Conservation (phyloP, 2,113 vertebrate genomes). For the Mus musculus region DNA sequence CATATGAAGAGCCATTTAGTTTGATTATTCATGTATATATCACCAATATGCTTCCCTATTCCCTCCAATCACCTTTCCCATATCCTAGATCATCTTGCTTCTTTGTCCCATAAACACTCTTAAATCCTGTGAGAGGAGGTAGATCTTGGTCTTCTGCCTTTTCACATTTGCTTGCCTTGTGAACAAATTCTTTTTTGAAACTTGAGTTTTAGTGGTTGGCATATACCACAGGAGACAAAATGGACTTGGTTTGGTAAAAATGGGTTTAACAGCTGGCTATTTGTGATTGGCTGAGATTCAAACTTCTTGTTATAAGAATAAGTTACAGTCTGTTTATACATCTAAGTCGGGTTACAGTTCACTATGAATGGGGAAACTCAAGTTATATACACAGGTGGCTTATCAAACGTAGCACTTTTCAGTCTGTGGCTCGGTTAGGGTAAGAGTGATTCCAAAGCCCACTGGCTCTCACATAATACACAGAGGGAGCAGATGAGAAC, state of each 20-base stretch:
- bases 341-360: not conserved
- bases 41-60: not conserved
- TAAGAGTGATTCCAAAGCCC: not conserved
- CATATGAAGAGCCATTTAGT: not conserved
- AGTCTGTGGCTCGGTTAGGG: not conserved
- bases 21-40: not conserved
- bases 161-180: not conserved
- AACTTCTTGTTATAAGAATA: not conserved
- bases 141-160: not conserved
- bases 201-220: not conserved
- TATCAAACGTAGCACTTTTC: conserved; percentile 1
- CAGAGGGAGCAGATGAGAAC: not conserved
- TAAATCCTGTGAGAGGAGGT: not conserved
- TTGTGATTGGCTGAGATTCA: not conserved
- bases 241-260: not conserved
- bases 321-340: conserved; percentile 16
- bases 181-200: not conserved
- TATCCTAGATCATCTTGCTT: not conserved
- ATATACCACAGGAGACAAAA: not conserved
- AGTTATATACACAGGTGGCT: not conserved
- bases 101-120: not conserved
- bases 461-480: not conserved
- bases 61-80: not conserved
- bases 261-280: not conserved
- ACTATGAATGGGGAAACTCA: not conserved